Percentiles rank a stretch among this genome's conserved stretches.
phyloP scores from a whole-genome alignment of 2,888 invertebrate genomes.

The Meghimatium bilineatum region DNA sequence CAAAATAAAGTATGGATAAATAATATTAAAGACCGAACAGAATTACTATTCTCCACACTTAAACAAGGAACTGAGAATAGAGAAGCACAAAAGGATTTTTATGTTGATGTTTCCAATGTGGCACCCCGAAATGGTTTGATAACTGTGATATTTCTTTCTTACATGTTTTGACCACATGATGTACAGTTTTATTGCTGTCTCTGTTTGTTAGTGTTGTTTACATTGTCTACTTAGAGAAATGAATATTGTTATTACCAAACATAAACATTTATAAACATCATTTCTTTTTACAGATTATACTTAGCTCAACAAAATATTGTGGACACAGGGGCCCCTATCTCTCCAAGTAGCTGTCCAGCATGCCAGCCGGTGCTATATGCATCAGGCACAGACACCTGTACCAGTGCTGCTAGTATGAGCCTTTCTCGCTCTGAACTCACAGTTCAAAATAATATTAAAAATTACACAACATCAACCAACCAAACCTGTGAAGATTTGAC shows the following conservation, averaged over 20 bases:
- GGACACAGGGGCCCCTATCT: slow-evolving; percentile 52
- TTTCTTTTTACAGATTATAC: slow-evolving; percentile 49
- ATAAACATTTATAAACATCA: not conserved
- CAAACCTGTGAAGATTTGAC: not conserved
- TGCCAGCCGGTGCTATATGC: slow-evolving; percentile 36
- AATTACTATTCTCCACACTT: too few relatives aligned
- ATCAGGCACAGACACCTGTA: not conserved
- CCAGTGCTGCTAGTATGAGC: not conserved
- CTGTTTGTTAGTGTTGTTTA: too few relatives aligned
- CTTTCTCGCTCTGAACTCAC: not conserved
- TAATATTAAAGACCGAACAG: too few relatives aligned
- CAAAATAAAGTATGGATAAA: too few relatives aligned
- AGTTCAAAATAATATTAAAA: slow-evolving; percentile 27
- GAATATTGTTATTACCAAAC: not conserved
- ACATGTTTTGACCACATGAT: too few relatives aligned
- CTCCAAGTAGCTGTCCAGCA: slow-evolving; percentile 46
- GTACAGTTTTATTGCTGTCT: too few relatives aligned
- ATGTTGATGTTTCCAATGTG: too few relatives aligned
- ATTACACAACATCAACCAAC: not conserved
- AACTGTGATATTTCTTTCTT: too few relatives aligned
- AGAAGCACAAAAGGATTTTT: too few relatives aligned
- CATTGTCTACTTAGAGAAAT: not conserved
- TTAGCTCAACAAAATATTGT: slow-evolving; percentile 55
- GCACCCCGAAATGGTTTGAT: too few relatives aligned
- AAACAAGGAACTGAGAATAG: too few relatives aligned